phyloP scores from a whole-genome alignment of 1,140 invertebrate species.

The Danaus melanippus region DNA sequence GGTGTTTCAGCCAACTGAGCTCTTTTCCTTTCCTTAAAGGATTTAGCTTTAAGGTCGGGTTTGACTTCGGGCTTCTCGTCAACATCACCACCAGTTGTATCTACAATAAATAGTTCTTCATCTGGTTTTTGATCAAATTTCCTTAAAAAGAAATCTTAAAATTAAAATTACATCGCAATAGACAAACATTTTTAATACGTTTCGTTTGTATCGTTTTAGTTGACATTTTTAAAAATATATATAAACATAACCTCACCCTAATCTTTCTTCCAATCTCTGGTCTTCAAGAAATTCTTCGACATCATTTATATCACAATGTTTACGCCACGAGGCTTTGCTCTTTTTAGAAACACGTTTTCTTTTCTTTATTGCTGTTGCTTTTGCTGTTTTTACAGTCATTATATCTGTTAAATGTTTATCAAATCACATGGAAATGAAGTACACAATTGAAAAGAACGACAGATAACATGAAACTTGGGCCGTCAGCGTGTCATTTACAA shows the following conservation, averaged over 20 bases:
- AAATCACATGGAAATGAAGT: constrained; percentile 17
- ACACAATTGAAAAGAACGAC: constrained; percentile 10
- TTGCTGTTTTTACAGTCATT: constrained; percentile 41
- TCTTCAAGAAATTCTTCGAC: constrained; percentile 89
- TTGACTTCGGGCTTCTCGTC: constrained; percentile 30
- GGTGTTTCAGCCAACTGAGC: constrained; percentile 60
- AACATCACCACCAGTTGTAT: constrained; percentile 47
- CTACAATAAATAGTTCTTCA: constrained; percentile 72
- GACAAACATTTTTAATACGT: constrained; percentile 5
- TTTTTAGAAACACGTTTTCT: constrained; percentile 85
- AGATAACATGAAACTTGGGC: too few relatives aligned
- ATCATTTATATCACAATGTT: constrained; percentile 82
- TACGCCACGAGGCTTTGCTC: constrained; percentile 86
- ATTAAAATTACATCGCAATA: background rate
- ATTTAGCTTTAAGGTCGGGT: constrained; percentile 33
- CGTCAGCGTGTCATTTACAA: too few relatives aligned
- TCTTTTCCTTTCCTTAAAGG: constrained; percentile 58
- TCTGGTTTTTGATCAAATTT: constrained; percentile 71
- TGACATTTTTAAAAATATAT: constrained; percentile 3
- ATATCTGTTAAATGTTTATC: constrained; percentile 20
- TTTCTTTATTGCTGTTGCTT: constrained; percentile 71
- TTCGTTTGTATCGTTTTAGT: background rate
- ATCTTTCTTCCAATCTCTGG: constrained; percentile 82
- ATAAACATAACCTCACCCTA: constrained; percentile 76
- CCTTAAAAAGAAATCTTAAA: constrained; percentile 25